These are phyloP conservation scores for Danionella dracula DNA, from an alignment of 2,797 vertebrate genomes.

Conservation along the genomic window DNA sequence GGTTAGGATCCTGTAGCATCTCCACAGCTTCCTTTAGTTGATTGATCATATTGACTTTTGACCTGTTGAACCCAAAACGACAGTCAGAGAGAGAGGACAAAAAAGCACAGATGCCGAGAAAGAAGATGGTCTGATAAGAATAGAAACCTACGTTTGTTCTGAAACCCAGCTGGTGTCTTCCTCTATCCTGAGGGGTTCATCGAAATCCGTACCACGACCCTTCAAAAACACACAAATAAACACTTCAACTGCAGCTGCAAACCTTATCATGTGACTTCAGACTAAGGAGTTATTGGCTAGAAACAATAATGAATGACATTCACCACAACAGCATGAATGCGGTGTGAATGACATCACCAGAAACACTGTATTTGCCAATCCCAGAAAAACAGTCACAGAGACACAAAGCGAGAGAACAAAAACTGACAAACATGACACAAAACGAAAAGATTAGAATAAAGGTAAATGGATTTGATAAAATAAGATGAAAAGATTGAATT, in stretches of 20 bases:
- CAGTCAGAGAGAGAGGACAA: background rate
- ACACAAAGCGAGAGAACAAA: too few relatives aligned
- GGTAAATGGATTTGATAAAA: background rate
- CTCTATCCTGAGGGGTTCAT: slow-evolving; percentile 89
- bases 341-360: background rate
- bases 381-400: slow-evolving; percentile 17
- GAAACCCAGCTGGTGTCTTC: slow-evolving; percentile 80
- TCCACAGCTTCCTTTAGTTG: slow-evolving; percentile 85
- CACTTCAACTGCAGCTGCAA: slow-evolving; percentile 51
- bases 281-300: slow-evolving; percentile 33
- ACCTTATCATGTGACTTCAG: slow-evolving; percentile 51
- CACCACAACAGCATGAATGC: background rate
- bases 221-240: slow-evolving; percentile 54
- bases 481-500: background rate
- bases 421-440: background rate
- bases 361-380: slow-evolving; percentile 3
- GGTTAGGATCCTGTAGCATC: slow-evolving; percentile 79
- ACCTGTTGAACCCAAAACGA: slow-evolving; percentile 56
- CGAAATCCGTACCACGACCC: slow-evolving; percentile 76
- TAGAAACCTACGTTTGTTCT: slow-evolving; percentile 70
- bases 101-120: background rate
- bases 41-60: slow-evolving; percentile 78
- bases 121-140: background rate
- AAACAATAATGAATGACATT: background rate
- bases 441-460: background rate